phyloP scores from a whole-genome alignment of 2,113 vertebrate genomes.

The Sylvilagus bachmani region DNA sequence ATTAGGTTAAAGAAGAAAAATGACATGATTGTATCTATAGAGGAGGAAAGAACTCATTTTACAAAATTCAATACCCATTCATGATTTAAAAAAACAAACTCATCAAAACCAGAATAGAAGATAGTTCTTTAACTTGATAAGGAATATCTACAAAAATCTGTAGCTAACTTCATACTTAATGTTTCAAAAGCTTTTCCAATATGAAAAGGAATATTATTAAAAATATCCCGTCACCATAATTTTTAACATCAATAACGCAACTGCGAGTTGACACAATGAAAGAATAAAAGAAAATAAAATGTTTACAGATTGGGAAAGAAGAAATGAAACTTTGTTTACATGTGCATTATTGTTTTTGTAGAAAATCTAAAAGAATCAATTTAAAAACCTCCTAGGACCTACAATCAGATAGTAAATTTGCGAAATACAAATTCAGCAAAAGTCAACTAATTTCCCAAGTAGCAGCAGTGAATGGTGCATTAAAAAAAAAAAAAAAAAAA shows the following conservation, averaged over 20 bases:
- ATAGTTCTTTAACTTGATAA: background rate
- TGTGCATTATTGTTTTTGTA: too few relatives aligned
- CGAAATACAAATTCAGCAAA: background rate
- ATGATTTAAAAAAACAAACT: background rate
- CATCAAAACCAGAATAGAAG: background rate
- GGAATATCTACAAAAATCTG: background rate
- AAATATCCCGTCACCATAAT: background rate
- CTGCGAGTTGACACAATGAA: background rate
- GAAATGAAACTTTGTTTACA: background rate
- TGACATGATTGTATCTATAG: background rate
- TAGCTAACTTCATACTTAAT: background rate
- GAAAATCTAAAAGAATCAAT: background rate
- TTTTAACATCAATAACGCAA: background rate
- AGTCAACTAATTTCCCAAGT: background rate
- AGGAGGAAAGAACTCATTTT: background rate
- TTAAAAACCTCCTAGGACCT: background rate
- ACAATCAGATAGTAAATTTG: background rate
- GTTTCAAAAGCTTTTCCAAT: background rate
- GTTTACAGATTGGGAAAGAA: background rate
- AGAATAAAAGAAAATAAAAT: background rate
- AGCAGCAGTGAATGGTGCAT: background rate
- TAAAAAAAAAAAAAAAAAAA: background rate
- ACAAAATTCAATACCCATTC: background rate
- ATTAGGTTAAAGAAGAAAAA: background rate
- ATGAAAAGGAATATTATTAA: background rate